Percentiles rank a stretch among this genome's conserved stretches.
phyloP scores from a whole-genome alignment of 2,113 vertebrate species.

The Charina bottae region DNA sequence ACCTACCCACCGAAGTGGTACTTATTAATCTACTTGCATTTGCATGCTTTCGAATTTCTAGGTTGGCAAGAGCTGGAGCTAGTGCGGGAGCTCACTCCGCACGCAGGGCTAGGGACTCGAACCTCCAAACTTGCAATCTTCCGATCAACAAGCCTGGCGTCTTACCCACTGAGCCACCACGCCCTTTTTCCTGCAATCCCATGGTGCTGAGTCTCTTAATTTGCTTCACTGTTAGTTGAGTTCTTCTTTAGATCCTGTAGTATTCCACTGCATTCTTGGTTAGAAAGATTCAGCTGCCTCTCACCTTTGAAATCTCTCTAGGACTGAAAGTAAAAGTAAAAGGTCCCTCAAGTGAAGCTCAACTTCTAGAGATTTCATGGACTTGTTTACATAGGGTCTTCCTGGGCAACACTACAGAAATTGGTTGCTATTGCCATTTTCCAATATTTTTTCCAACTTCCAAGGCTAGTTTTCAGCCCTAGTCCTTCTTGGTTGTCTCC shows the following conservation, averaged over 20 bases:
- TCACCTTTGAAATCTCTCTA: conserved; percentile 71
- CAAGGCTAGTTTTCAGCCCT: background rate
- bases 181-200: background rate
- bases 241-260: conserved; percentile 26
- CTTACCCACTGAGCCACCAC: no score
- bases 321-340: conserved; percentile 66
- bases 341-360: no score
- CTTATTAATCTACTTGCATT: no score
- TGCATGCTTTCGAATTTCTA: no score
- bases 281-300: conserved; percentile 65
- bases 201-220: conserved; percentile 27
- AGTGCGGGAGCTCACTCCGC: no score
- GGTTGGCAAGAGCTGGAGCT: no score
- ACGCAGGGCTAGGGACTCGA: no score
- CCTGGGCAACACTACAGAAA: background rate
- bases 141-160: no score
- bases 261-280: conserved; percentile 57
- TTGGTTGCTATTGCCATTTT: no score
- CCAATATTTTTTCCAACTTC: background rate
- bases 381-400: background rate
- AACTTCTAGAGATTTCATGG: no score
- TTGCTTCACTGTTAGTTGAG: conserved; percentile 42
- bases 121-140: no score
- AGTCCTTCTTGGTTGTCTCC: background rate
- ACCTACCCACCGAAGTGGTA: no score